Evolutionary conservation across 35 echinoderm and acorn worm genomes (phyloP).

Genomic region (Apostichopus japonicus): DNA sequence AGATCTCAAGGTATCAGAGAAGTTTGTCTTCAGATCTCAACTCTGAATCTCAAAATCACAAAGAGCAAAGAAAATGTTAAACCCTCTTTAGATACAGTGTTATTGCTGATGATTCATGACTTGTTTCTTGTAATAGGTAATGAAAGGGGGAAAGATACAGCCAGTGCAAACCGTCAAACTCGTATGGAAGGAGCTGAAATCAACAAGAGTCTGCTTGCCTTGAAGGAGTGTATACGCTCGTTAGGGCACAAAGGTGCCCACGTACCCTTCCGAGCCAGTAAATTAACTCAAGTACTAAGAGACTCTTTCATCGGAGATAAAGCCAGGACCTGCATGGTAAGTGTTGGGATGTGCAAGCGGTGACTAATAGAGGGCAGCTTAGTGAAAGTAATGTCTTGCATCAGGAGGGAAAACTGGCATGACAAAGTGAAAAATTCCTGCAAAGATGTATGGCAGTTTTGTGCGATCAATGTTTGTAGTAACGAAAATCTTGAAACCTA

Average conservation of each 20-base stretch:
- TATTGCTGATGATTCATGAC: too few relatives aligned
- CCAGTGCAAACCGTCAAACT: conserved; percentile 94
- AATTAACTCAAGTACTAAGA: conserved; percentile 95
- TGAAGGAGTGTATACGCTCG: conserved; percentile 99
- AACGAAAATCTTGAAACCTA: too few relatives aligned
- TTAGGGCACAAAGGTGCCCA: conserved; percentile 82
- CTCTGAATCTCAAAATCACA: background rate
- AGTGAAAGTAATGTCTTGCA: too few relatives aligned
- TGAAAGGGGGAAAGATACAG: conserved; percentile 96
- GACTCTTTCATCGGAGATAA: conserved; percentile 98
- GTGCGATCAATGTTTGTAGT: too few relatives aligned
- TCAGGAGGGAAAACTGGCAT: too few relatives aligned
- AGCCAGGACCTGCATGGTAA: conserved; percentile 96
- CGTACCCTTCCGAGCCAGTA: conserved; percentile 97
- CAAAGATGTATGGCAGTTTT: too few relatives aligned
- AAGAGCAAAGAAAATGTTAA: too few relatives aligned
- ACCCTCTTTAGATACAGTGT: too few relatives aligned
- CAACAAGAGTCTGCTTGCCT: conserved; percentile 91
- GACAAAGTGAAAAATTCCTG: too few relatives aligned
- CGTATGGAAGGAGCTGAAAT: conserved; percentile 99
- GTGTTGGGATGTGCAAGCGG: background rate
- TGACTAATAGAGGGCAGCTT: too few relatives aligned
- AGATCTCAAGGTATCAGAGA: background rate
- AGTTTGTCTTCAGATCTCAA: background rate
- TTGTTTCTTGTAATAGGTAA: conserved; percentile 68